Percentiles rank a stretch among this genome's conserved stretches.
phyloP scores from a whole-genome alignment of 2,888 invertebrate species.

The Chouioia cunea region DNA sequence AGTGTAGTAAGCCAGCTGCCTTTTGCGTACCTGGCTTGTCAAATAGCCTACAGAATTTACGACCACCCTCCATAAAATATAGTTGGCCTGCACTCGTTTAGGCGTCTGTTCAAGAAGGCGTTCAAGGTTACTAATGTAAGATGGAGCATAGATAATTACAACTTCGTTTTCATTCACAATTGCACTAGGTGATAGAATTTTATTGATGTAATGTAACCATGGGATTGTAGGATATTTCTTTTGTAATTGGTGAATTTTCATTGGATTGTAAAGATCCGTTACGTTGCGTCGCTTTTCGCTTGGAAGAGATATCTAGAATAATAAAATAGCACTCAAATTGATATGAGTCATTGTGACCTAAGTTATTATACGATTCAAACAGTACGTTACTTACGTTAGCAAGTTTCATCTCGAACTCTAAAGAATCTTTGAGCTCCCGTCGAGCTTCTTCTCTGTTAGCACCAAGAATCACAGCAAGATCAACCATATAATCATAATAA shows the following conservation, averaged over 20 bases:
- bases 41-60: constrained; percentile 79
- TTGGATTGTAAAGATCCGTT: constrained; percentile 87
- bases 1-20: constrained; percentile 85
- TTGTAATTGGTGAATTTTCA: constrained; percentile 82
- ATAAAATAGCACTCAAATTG: not conserved
- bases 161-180: constrained; percentile 76
- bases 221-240: constrained; percentile 79
- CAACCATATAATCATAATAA: constrained; percentile 88
- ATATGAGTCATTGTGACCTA: not conserved
- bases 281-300: constrained; percentile 89
- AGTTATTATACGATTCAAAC: not conserved
- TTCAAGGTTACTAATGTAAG: not conserved
- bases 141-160: constrained; percentile 85
- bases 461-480: constrained; percentile 87
- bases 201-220: constrained; percentile 86
- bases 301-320: not conserved
- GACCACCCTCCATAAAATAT: constrained; percentile 79
- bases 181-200: constrained; percentile 76
- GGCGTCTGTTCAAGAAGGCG: constrained; percentile 7
- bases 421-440: constrained; percentile 80
- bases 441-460: constrained; percentile 77
- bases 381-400: constrained; percentile 82
- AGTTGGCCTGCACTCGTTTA: not conserved
- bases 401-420: constrained; percentile 89
- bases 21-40: constrained; percentile 80